A percentile compares a stretch with the other conserved stretches of the same genome.
These are phyloP conservation scores for Thymelicus acteon DNA, from an alignment of 2,888 invertebrate genomes.

Conservation along the genomic window DNA sequence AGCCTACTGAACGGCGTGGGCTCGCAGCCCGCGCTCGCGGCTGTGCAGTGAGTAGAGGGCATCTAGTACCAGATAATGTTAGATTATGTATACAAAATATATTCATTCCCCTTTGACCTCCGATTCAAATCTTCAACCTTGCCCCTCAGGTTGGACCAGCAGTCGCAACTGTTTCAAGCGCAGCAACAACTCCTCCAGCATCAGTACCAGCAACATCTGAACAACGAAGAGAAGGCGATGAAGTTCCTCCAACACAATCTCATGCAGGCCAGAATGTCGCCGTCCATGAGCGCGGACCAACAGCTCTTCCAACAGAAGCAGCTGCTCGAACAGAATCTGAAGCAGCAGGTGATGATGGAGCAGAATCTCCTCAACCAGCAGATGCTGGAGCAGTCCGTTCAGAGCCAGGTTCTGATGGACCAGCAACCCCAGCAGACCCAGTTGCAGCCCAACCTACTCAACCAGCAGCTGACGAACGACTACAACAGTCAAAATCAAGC, in stretches of 20 bases:
- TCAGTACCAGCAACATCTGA: slow-evolving; percentile 81
- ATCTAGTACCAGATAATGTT: slow-evolving; percentile 26
- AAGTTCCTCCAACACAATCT: slow-evolving; percentile 85
- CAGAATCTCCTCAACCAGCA: slow-evolving; percentile 79
- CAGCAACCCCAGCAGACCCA: slow-evolving; percentile 69
- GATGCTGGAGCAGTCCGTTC: slow-evolving; percentile 71
- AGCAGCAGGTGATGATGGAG: slow-evolving; percentile 76
- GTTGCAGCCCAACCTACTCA: slow-evolving; percentile 63
- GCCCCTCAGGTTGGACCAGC: slow-evolving; percentile 69
- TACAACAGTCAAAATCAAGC: slow-evolving; percentile 78
- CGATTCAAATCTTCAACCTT: not conserved
- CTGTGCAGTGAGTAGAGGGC: slow-evolving; percentile 72
- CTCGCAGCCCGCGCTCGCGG: slow-evolving; percentile 59
- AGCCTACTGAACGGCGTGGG: slow-evolving; percentile 76
- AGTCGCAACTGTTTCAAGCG: slow-evolving; percentile 74
- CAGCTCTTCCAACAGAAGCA: slow-evolving; percentile 66
- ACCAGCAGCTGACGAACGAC: slow-evolving; percentile 71
- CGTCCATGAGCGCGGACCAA: slow-evolving; percentile 61
- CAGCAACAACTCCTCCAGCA: slow-evolving; percentile 82
- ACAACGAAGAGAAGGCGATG: slow-evolving; percentile 80
- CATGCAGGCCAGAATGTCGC: slow-evolving; percentile 80
- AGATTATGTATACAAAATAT: slow-evolving; percentile 26
- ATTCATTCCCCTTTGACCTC: not conserved
- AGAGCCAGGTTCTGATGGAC: slow-evolving; percentile 66
- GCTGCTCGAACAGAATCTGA: slow-evolving; percentile 65